These are phyloP conservation scores for Ardeotis arabs DNA, from an alignment of 2,113 vertebrate genomes.

Conservation along the genomic window DNA sequence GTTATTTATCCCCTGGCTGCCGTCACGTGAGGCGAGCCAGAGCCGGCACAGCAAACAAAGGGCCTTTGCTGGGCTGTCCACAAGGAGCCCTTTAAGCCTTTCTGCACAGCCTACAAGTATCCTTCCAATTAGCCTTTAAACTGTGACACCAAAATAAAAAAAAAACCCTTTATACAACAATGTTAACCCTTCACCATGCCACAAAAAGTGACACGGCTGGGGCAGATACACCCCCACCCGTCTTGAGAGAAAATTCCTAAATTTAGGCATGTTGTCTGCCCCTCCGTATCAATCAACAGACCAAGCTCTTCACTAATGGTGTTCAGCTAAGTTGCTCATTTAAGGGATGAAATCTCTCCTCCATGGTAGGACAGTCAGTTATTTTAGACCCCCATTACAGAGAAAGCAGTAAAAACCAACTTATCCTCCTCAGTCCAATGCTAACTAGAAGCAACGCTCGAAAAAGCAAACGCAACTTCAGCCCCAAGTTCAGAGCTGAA, in stretches of 20 bases:
- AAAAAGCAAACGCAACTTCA: background rate
- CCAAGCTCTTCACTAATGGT: background rate
- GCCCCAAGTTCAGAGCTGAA: background rate
- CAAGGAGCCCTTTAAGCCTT: slow-evolving; percentile 69
- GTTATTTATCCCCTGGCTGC: background rate
- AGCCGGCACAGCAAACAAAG: slow-evolving; percentile 57
- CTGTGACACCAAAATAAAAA: background rate
- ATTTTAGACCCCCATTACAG: background rate
- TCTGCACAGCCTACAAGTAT: background rate
- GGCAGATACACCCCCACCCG: background rate
- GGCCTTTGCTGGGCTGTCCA: slow-evolving; percentile 58
- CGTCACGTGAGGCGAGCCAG: slow-evolving; percentile 21
- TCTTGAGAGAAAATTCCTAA: background rate
- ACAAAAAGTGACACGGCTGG: background rate
- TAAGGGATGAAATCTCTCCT: background rate
- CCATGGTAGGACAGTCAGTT: background rate
- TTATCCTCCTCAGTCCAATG: background rate
- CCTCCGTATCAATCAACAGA: background rate
- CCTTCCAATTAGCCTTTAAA: slow-evolving; percentile 44
- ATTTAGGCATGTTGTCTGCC: background rate
- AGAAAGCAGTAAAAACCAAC: background rate
- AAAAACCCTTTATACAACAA: background rate
- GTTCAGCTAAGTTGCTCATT: background rate
- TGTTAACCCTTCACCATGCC: background rate
- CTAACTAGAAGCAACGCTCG: background rate